These are phyloP conservation scores for Mesorhabditis spiculigera DNA, from an alignment of 2,888 invertebrate species.

Conservation along the genomic window DNA sequence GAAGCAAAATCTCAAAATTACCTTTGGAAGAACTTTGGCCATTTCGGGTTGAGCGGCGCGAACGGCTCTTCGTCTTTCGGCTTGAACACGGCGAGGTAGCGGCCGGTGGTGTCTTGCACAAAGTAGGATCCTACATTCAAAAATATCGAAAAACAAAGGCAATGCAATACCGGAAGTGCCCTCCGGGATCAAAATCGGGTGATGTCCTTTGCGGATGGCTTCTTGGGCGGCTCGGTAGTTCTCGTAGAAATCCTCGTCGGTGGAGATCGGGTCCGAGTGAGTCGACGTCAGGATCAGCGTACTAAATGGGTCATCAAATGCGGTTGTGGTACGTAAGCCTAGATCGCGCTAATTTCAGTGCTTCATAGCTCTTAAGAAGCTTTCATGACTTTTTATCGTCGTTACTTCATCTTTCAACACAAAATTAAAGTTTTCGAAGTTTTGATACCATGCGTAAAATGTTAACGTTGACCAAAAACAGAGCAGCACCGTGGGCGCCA, in stretches of 20 bases:
- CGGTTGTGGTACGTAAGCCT: no score
- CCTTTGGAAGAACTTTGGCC: slow-evolving; percentile 97
- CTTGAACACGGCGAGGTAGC: slow-evolving; percentile 89
- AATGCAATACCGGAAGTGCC: slow-evolving; percentile 38
- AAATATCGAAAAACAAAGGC: not conserved
- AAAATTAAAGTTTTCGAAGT: no score
- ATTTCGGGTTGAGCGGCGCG: slow-evolving; percentile 93
- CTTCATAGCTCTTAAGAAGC: no score
- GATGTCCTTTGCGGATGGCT: slow-evolving; percentile 38
- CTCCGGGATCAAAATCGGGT: slow-evolving; percentile 43
- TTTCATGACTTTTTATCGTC: no score
- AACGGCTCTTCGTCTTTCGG: slow-evolving; percentile 99
- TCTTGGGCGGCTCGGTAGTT: slow-evolving; percentile 34
- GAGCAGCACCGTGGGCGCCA: no score
- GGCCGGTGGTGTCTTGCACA: slow-evolving; percentile 78
- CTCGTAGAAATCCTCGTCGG: slow-evolving; percentile 31
- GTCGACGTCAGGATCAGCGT: slow-evolving; percentile 2
- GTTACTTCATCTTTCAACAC: no score
- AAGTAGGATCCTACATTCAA: slow-evolving; percentile 80
- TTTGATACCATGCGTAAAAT: no score
- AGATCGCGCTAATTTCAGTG: no score
- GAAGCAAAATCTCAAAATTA: slow-evolving; percentile 6
- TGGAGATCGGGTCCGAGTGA: not conserved
- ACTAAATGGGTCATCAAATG: not conserved
- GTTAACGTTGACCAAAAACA: no score